Conservation (phyloP, 2,113 vertebrate genomes). For the Salvator merianae region DNA sequence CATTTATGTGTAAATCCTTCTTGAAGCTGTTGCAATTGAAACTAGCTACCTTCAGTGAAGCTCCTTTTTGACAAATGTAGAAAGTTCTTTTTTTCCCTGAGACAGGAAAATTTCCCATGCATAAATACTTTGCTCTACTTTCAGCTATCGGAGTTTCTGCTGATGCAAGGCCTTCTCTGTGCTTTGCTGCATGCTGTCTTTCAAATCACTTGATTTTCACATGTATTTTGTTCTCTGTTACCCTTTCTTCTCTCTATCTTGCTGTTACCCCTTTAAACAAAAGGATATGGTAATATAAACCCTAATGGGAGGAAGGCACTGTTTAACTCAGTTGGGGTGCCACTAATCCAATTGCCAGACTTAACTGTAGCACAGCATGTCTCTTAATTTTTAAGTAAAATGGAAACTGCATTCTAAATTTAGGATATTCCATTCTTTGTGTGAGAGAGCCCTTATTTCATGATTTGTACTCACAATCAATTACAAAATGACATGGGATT, state of each 20-base stretch:
- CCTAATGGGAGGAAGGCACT: constrained; percentile 62
- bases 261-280: constrained; percentile 65
- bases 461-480: constrained; percentile 55
- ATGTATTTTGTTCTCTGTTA: constrained; percentile 58
- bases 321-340: constrained; percentile 61
- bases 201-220: constrained; percentile 54
- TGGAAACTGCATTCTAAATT: constrained; percentile 64
- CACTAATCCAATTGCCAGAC: constrained; percentile 65
- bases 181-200: constrained; percentile 56
- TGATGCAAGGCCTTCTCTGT: constrained; percentile 44
- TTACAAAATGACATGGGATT: constrained; percentile 53
- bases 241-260: constrained; percentile 48
- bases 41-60: constrained; percentile 42
- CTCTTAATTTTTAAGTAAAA: constrained; percentile 68
- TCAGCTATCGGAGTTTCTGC: constrained; percentile 22
- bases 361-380: constrained; percentile 62
- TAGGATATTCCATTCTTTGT: constrained; percentile 53
- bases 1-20: too few species aligned
- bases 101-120: constrained; percentile 44
- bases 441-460: constrained; percentile 50
- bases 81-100: constrained; percentile 39
- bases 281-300: constrained; percentile 60
- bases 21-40: constrained; percentile 38
- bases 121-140: constrained; percentile 44
- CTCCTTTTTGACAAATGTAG: constrained; percentile 24